Evolutionary conservation across 92 coral and sea anemone species (phyloP), one percentile per base, ranked within the genome.

Genomic region (Phymanthus crucifer): DNA sequence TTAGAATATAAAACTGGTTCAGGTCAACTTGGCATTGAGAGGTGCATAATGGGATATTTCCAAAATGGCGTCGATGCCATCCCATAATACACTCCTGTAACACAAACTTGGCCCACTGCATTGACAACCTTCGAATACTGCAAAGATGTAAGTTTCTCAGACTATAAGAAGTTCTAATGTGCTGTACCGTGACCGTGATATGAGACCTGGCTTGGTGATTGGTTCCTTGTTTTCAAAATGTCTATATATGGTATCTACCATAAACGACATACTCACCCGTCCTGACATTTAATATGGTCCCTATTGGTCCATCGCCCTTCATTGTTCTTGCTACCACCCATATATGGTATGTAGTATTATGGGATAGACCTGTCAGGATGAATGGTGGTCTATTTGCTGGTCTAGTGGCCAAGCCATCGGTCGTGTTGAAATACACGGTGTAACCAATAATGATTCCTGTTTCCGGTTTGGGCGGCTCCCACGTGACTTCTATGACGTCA

Each of bases 261-360:
- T 4, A 38, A 10, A 14, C 14, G 13, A 75, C 16, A 33, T 46
- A 54, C 87, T 31, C 65, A 91, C 95, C 75, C 46, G 96, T 91
- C 21, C 77, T 80, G 12, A 85, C 82, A 14, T 35, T 9, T 23
- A 70, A 10, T 29, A 81, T 36, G n/a, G 56, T 85, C 19, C 81
- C 87, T 27, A 69, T 58, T 36, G 83, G 80, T 19, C 99, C 99
- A 76, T 86, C 83, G 43, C 99, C 99, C 52, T 86, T 84, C 65
- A 85, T 82, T 18, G 99, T 91, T 78, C 67, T 88, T 21, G 98
- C 99, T 79, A 86, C 81, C 27, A 96, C 95, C 89, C 93, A 96
- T 3, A 96, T 78, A 54, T 56, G 78, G 85, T 89, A 87, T 23
- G 98, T 96, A 56, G 93, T 86, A 76, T 95, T 93, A n/a, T 93